phyloP scores from a whole-genome alignment of 1,140 invertebrate species.

The Augochlora pura region DNA sequence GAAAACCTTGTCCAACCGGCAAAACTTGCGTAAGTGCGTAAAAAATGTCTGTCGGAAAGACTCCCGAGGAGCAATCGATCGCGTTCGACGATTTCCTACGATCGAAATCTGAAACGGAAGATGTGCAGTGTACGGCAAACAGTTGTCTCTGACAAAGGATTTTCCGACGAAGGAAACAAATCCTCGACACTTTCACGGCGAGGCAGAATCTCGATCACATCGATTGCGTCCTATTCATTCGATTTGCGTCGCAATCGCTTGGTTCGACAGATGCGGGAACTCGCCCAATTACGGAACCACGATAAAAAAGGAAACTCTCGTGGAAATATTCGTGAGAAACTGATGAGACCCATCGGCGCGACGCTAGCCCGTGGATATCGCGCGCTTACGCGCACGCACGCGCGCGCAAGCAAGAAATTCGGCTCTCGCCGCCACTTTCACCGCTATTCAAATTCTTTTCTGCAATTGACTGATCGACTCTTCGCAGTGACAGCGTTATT shows the following conservation, averaged over 20 bases:
- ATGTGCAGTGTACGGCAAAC: neutral
- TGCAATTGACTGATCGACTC: neutral
- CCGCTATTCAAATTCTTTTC: neutral
- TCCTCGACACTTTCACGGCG: neutral
- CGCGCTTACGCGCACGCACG: neutral
- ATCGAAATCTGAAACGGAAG: too few species aligned
- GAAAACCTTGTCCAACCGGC: constrained; percentile 50
- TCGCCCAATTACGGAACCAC: neutral
- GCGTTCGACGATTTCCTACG: neutral
- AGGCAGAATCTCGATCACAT: neutral
- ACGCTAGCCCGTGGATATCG: too few species aligned
- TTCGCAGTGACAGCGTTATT: neutral
- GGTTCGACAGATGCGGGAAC: neutral
- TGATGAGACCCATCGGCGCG: neutral
- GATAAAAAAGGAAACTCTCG: neutral
- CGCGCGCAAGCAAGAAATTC: constrained; percentile 1
- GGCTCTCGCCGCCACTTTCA: constrained; percentile 15
- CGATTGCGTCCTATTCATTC: neutral
- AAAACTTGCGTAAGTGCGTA: constrained; percentile 56
- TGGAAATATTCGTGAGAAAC: neutral
- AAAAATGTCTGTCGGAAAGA: constrained; percentile 38
- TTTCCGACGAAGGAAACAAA: neutral
- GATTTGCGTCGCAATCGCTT: neutral
- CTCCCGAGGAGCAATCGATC: neutral
- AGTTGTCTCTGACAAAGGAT: neutral